Evolutionary conservation across 1,140 invertebrate species (phyloP).

Genomic region (Chironomus tepperi): DNA sequence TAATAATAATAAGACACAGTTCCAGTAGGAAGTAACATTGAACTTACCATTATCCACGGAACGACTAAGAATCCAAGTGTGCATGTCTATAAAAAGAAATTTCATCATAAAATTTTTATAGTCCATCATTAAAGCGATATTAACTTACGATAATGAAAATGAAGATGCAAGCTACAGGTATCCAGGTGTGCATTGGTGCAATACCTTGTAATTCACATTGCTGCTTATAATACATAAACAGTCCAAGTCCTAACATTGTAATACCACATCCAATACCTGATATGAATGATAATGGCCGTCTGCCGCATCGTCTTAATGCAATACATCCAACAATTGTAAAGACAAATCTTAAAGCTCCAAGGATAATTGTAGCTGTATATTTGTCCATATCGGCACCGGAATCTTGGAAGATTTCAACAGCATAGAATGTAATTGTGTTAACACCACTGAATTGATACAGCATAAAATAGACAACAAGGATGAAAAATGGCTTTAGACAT

Average conservation of each 20-base stretch:
- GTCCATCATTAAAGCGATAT: neutral
- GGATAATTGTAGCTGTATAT: conserved; percentile 54
- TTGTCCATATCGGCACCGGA: conserved; percentile 53
- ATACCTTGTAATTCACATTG: conserved; percentile 40
- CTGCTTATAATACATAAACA: conserved; percentile 49
- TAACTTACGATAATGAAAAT: conserved; percentile 44
- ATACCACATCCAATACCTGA: conserved; percentile 54
- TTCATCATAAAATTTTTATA: neutral
- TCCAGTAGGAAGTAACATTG: conserved; percentile 47
- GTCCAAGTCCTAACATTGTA: conserved; percentile 51
- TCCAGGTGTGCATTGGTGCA: conserved; percentile 45
- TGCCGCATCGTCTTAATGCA: conserved; percentile 50
- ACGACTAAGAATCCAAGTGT: conserved; percentile 60
- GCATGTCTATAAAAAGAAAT: conserved; percentile 38
- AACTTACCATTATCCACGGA: conserved; percentile 66
- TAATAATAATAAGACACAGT: conserved; percentile 27
- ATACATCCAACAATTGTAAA: conserved; percentile 55
- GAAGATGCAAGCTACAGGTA: conserved; percentile 53
- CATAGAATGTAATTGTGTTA: conserved; percentile 70
- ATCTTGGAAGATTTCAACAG: conserved; percentile 61
- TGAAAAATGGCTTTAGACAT: conserved; percentile 53
- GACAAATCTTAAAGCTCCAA: conserved; percentile 53
- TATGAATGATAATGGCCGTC: conserved; percentile 58
- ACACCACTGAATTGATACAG: conserved; percentile 67
- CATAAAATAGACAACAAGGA: conserved; percentile 57